Evolutionary conservation across 2,888 invertebrate species (phyloP), one percentile per base, ranked within the genome.

Genomic region (Nymphalis urticae): DNA sequence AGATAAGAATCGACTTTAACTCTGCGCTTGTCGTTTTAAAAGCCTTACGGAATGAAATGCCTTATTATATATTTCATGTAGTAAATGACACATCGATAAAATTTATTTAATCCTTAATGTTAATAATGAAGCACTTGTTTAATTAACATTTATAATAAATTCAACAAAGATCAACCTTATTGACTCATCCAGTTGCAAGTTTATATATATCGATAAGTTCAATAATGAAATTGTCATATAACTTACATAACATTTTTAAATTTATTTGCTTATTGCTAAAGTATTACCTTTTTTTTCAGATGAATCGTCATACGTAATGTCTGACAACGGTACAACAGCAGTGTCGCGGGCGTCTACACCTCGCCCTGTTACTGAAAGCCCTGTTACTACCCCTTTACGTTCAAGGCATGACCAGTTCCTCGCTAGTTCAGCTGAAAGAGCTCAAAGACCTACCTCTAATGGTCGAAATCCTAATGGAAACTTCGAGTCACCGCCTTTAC

Each of bases 401-500:
- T 93, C 94, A 72, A 89, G 94, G 86, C 93, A 94, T 94, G 93
- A 95, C 79, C 93, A 94, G 85, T 93, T 95, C 83, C 88, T 94
- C 74, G 94, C 93, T 70, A 94, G 93, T 75, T 89, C 94, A 62
- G 89, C 93, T 63, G 92, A 92, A 72, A 84, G 91, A 83, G 85
- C 85, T 48, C 90, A 87, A 77, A 83, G 91, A 75, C 89, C 93
- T 71, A 86, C 92, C 3, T 94, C 94, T 24, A 93, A 89, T 68
- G 93, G 93, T 54, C 90, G 93, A 75, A 90, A 89, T 72, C 87
- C 92, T 48, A 89, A 86, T 66, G 92, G 93, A 64, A 94, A 90
- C 75, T 95, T 94, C 75, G 95, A 95, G 69, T 94, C 95, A 13
- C 94, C 95, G 73, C 92, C 93, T 19, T 75, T 95, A 74, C 94